Evolutionary conservation across 2,888 invertebrate species (phyloP).

Genomic region (Elgonia sp.): DNA sequence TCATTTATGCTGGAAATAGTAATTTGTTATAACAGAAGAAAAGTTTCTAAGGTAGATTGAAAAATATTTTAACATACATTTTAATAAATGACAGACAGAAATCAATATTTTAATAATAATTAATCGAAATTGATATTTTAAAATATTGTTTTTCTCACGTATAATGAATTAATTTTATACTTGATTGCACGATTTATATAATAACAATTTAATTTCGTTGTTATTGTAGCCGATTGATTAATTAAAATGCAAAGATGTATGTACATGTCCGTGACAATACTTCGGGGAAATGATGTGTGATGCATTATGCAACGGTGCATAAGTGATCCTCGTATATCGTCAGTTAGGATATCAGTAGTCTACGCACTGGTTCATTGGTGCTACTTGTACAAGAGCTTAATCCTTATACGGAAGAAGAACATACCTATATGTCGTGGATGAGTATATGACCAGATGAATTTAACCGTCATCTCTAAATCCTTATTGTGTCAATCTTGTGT

Average conservation of each 20-base stretch:
- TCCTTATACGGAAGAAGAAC: slow-evolving; percentile 59
- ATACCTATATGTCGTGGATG: slow-evolving; percentile 55
- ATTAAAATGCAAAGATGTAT: slow-evolving; percentile 59
- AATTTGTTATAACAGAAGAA: no score
- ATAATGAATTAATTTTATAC: no score
- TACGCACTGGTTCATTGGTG: slow-evolving; percentile 73
- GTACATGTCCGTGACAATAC: slow-evolving; percentile 76
- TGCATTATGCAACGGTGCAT: slow-evolving; percentile 83
- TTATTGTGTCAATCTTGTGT: slow-evolving; percentile 57
- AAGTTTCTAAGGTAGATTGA: no score
- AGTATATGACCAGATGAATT: slow-evolving; percentile 43
- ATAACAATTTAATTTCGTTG: neutral
- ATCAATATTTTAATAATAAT: no score
- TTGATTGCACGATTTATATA: neutral
- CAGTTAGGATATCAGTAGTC: slow-evolving; percentile 76
- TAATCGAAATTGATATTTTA: no score
- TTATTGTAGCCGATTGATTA: slow-evolving; percentile 46
- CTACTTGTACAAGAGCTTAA: slow-evolving; percentile 73
- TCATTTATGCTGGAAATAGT: no score
- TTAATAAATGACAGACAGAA: no score
- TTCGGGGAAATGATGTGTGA: slow-evolving; percentile 83
- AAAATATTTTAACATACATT: no score
- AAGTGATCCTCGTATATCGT: slow-evolving; percentile 81
- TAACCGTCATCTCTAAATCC: slow-evolving; percentile 50
- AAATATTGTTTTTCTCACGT: no score